Conservation (phyloP, 2,797 vertebrate genomes). For the Oreochromis grahami region DNA sequence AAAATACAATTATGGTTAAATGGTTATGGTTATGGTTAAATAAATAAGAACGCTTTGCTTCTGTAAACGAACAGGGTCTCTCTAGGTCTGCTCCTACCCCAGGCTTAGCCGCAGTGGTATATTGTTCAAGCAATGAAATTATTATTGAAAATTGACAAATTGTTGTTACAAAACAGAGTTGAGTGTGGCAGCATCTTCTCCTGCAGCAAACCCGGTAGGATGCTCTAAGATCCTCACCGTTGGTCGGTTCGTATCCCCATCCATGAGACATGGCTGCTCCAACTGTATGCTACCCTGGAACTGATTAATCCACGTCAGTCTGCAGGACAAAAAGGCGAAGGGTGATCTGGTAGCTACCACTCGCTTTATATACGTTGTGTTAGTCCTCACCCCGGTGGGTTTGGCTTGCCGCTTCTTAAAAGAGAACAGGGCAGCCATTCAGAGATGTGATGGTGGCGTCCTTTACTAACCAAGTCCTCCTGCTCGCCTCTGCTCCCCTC, state of each 20-base stretch:
- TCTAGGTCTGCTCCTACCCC: neutral
- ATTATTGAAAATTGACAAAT: neutral
- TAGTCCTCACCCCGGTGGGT: neutral
- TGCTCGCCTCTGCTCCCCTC: neutral
- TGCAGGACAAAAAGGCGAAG: neutral
- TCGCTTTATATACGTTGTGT: conserved; percentile 4
- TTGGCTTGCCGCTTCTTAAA: conserved; percentile 3
- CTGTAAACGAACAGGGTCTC: rapidly evolving
- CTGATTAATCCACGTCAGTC: neutral
- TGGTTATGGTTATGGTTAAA: too few relatives aligned
- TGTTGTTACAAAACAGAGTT: neutral
- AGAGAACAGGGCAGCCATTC: neutral
- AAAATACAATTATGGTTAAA: neutral
- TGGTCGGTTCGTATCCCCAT: conserved; percentile 74
- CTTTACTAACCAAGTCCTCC: neutral
- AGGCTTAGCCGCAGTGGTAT: rapidly evolving
- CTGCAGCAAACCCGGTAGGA: neutral
- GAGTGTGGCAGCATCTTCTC: neutral
- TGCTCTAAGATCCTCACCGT: conserved; percentile 65
- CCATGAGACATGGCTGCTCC: conserved; percentile 66
- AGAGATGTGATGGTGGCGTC: neutral
- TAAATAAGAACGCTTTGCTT: neutral
- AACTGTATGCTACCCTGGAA: neutral
- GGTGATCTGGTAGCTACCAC: neutral
- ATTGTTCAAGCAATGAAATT: neutral